Evolutionary conservation across 1,140 invertebrate genomes (phyloP).

Genomic region (Doryteuthis pealeii): DNA sequence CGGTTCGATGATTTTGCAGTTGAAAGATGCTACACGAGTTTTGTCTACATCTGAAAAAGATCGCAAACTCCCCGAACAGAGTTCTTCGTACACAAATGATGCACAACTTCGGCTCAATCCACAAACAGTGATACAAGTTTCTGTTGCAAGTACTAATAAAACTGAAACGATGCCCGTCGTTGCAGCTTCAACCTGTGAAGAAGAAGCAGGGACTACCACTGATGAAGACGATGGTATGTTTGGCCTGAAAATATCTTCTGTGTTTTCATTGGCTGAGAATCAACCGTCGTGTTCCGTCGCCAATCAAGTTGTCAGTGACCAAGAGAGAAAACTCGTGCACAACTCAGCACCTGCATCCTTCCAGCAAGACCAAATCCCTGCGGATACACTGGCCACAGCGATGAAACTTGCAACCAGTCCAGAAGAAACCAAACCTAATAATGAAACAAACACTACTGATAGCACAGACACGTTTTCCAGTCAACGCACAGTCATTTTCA

Average conservation of each 20-base stretch:
- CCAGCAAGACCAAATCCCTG: too few relatives aligned
- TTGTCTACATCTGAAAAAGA: background rate
- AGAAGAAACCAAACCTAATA: too few relatives aligned
- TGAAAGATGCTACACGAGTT: background rate
- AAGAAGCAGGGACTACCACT: background rate
- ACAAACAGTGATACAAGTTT: too few relatives aligned
- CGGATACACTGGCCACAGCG: too few relatives aligned
- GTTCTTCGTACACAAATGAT: background rate
- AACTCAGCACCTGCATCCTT: too few relatives aligned
- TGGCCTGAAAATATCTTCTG: background rate
- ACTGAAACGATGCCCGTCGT: background rate
- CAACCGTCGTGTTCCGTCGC: background rate
- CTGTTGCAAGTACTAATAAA: background rate
- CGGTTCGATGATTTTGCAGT: background rate
- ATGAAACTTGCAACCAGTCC: too few relatives aligned
- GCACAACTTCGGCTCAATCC: too few relatives aligned
- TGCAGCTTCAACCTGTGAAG: background rate
- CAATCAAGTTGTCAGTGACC: background rate
- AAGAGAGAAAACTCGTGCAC: too few relatives aligned
- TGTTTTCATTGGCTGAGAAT: background rate
- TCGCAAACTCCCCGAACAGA: background rate
- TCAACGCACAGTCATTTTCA: background rate
- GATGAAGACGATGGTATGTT: conserved; percentile 2
- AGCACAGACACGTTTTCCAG: background rate
- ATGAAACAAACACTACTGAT: too few relatives aligned